Evolutionary conservation across 1,140 invertebrate species (phyloP).

Genomic region (Heterodera schachtii): DNA sequence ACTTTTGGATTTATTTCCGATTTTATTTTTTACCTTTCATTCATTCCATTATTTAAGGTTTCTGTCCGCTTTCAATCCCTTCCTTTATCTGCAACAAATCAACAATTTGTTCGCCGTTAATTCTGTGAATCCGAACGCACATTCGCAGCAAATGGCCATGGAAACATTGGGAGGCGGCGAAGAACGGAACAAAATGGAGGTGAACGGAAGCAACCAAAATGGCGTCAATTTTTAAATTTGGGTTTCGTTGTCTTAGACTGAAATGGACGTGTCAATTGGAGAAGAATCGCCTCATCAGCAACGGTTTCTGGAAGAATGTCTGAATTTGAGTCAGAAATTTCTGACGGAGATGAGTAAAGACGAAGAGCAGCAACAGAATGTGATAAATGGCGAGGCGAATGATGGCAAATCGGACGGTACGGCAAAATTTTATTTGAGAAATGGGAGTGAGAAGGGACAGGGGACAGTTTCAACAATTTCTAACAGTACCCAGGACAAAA

Average conservation of each 20-base stretch:
- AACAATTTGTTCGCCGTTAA: conserved; percentile 21
- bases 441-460: no score
- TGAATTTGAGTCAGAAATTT: conserved; percentile 26
- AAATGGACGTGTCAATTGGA: neutral
- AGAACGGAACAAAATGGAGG: neutral
- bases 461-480: no score
- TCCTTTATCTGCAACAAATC: conserved; percentile 44
- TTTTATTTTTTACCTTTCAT: neutral
- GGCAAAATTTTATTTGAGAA: neutral
- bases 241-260: neutral
- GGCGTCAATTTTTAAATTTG: neutral
- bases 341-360: conserved; percentile 22
- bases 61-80: conserved; percentile 33
- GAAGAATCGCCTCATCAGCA: neutral
- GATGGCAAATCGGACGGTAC: neutral
- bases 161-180: neutral
- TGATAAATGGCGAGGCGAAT: neutral
- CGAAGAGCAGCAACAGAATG: conserved; percentile 3
- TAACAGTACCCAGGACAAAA: no score
- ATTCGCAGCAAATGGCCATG: neutral
- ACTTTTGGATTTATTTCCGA: neutral
- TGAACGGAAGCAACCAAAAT: neutral
- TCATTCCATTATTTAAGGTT: conserved; percentile 27
- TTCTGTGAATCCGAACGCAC: neutral
- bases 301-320: conserved; percentile 20